Evolutionary conservation across 2,797 vertebrate species (phyloP).

Genomic region (Buceros bicornis): DNA sequence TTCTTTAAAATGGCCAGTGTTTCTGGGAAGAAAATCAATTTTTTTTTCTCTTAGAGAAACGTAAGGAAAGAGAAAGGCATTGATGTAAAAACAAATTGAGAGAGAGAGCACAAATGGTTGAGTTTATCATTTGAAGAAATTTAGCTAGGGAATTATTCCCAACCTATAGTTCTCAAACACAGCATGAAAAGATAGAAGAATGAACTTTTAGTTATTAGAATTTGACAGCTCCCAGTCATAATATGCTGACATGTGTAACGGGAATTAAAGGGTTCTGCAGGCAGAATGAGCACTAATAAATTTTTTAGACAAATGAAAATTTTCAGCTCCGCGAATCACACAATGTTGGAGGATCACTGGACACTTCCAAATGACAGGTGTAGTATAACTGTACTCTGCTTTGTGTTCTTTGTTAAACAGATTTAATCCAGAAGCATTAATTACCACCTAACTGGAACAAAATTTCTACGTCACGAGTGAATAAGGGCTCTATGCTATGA

Average conservation of each 20-base stretch:
- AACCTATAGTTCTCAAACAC: slow-evolving; percentile 76
- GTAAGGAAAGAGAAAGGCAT: background rate
- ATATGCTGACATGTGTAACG: slow-evolving; percentile 78
- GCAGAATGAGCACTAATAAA: slow-evolving; percentile 60
- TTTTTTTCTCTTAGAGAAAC: background rate
- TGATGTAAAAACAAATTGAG: slow-evolving; percentile 41
- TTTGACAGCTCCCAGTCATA: slow-evolving; percentile 79
- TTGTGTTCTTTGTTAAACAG: slow-evolving; percentile 27
- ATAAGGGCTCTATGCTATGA: background rate
- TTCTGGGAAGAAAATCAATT: slow-evolving; percentile 10
- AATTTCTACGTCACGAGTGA: background rate
- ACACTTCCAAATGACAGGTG: slow-evolving; percentile 69
- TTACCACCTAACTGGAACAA: slow-evolving; percentile 25
- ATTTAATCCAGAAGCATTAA: slow-evolving; percentile 47
- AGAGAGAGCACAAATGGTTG: background rate
- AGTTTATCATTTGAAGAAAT: slow-evolving; percentile 58
- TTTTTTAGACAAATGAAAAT: slow-evolving; percentile 75
- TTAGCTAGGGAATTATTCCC: slow-evolving; percentile 68
- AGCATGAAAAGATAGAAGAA: slow-evolving; percentile 76
- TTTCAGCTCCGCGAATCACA: slow-evolving; percentile 69
- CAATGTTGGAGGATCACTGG: slow-evolving; percentile 37
- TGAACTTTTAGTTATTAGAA: slow-evolving; percentile 79
- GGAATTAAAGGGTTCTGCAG: slow-evolving; percentile 76
- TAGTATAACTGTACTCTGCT: slow-evolving; percentile 4
- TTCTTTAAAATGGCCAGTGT: slow-evolving; percentile 48